A percentile compares a stretch with the other conserved stretches of the same genome.
phyloP scores from a whole-genome alignment of 2,888 invertebrate species.

The Cyrtodaria siliqua region DNA sequence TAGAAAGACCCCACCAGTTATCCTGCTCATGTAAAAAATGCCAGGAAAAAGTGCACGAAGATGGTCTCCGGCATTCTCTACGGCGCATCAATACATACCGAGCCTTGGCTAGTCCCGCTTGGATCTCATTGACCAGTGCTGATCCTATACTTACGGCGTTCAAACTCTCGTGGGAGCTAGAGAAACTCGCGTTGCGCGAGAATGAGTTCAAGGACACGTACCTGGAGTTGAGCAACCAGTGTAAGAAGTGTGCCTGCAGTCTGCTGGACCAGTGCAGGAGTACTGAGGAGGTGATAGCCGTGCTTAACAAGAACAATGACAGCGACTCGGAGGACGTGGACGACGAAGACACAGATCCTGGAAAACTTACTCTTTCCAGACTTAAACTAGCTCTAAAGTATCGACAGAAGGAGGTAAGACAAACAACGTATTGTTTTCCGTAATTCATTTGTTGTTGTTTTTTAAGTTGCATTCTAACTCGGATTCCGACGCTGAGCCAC shows the following conservation, averaged over 20 bases:
- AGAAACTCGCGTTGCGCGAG: conserved; percentile 86
- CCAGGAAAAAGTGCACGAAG: conserved; percentile 85
- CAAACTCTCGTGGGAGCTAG: conserved; percentile 87
- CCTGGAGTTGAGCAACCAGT: conserved; percentile 86
- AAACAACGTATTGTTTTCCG: too few species aligned
- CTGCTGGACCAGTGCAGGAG: conserved; percentile 88
- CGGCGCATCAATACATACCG: conserved; percentile 87
- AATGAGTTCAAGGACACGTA: conserved; percentile 88
- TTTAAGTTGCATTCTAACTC: too few species aligned
- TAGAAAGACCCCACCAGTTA: conserved; percentile 86
- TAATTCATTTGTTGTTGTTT: too few species aligned
- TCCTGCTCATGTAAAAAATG: conserved; percentile 87
- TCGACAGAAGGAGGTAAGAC: conserved; percentile 88
- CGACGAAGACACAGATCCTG: conserved; percentile 44
- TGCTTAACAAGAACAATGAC: conserved; percentile 86
- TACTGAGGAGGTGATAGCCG: conserved; percentile 88
- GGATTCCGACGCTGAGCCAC: too few species aligned
- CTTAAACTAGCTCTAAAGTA: conserved; percentile 88
- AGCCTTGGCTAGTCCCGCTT: conserved; percentile 88
- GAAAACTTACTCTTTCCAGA: conserved; percentile 84
- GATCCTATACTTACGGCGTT: conserved; percentile 88
- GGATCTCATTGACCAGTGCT: conserved; percentile 87
- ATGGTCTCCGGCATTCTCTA: conserved; percentile 87
- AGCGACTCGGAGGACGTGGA: conserved; percentile 79
- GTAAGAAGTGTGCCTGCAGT: conserved; percentile 88